Conservation (phyloP, 1,140 invertebrate genomes). For the Pachypsylla venusta region DNA sequence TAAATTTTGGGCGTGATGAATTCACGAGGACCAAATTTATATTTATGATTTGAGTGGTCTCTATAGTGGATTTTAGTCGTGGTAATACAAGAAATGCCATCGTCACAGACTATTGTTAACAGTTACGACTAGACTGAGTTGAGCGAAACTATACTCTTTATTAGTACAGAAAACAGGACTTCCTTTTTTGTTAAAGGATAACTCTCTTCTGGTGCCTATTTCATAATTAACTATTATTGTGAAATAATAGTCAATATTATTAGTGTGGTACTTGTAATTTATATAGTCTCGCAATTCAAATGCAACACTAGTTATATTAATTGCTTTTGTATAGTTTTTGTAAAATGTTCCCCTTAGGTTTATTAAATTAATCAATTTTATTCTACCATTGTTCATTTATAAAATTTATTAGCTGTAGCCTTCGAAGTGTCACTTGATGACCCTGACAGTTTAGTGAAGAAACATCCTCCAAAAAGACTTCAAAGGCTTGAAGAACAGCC, state of each 20-base stretch:
- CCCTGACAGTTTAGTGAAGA: conserved; percentile 34
- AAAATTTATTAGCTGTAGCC: conserved; percentile 32
- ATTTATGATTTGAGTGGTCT: too few species aligned
- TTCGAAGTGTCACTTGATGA: conserved; percentile 44
- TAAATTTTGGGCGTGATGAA: too few species aligned
- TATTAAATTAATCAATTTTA: background rate
- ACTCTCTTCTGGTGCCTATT: too few species aligned
- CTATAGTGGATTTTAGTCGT: too few species aligned
- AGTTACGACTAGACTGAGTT: too few species aligned
- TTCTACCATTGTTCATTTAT: background rate
- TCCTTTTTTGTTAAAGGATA: too few species aligned
- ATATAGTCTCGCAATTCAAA: background rate
- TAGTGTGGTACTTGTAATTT: background rate
- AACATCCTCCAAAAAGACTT: conserved; percentile 41
- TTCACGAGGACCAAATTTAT: too few species aligned
- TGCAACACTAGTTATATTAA: background rate
- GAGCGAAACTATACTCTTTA: too few species aligned
- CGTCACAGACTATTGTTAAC: too few species aligned
- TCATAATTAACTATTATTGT: background rate
- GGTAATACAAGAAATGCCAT: too few species aligned
- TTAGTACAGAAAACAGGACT: too few species aligned
- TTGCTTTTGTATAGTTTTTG: background rate
- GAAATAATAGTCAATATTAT: background rate
- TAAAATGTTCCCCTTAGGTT: background rate
- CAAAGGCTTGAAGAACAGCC: conserved; percentile 41